Conservation (phyloP, 1,140 invertebrate species). For the Pemphigus obesinymphae region DNA sequence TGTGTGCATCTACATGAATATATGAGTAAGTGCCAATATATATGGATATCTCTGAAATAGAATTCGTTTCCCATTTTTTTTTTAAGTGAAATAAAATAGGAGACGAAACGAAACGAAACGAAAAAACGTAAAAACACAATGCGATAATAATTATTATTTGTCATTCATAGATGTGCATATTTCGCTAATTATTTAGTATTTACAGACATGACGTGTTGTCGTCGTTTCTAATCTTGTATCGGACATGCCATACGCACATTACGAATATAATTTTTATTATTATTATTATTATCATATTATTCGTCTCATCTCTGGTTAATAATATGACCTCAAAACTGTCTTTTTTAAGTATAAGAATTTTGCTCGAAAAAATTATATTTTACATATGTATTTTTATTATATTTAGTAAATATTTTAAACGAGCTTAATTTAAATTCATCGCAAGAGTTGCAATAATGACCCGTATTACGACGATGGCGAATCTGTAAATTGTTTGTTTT, state of each 20-base stretch:
- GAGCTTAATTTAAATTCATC: conserved; percentile 20
- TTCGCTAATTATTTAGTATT: not conserved
- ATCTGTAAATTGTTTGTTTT: not conserved
- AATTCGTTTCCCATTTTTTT: too few relatives aligned
- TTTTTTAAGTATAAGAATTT: not conserved
- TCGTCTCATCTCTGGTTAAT: not conserved
- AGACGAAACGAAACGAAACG: too few relatives aligned
- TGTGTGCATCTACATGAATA: too few relatives aligned
- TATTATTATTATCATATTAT: too few relatives aligned
- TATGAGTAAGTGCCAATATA: not conserved
- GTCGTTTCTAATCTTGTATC: conserved; percentile 9
- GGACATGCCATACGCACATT: not conserved
- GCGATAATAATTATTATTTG: not conserved
- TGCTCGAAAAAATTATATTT: conserved; percentile 23
- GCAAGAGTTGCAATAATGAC: not conserved
- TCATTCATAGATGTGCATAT: not conserved
- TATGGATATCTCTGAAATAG: too few relatives aligned
- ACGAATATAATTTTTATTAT: not conserved
- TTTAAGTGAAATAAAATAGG: too few relatives aligned
- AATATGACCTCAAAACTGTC: conserved; percentile 12
- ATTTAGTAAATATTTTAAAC: not conserved
- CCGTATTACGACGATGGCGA: not conserved
- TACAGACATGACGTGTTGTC: conserved; percentile 1
- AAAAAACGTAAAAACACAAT: not conserved
- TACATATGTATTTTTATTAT: not conserved